Percentiles rank a stretch among this genome's conserved stretches.
Conservation (phyloP, 1,140 invertebrate genomes). For the Orussus abietinus region DNA sequence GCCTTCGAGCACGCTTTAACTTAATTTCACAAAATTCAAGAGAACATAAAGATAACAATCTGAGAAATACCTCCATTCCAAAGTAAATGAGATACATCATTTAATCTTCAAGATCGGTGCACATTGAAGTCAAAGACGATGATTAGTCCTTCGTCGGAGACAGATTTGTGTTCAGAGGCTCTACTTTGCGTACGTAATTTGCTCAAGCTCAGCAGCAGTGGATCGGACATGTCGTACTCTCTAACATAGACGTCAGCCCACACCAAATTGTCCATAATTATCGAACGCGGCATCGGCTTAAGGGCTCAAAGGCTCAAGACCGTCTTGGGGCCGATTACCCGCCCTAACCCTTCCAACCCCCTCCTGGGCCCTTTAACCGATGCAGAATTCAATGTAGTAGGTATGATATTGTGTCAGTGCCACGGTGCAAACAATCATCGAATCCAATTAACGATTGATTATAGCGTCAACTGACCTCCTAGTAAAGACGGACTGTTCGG, state of each 20-base stretch:
- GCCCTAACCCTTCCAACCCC: conserved; percentile 8
- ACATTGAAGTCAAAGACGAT: no score
- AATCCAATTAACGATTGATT: conserved; percentile 50
- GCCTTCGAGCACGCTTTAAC: no score
- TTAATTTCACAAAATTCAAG: no score
- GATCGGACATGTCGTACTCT: conserved; percentile 52
- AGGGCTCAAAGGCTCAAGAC: conserved; percentile 10
- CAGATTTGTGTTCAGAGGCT: no score
- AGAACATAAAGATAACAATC: no score
- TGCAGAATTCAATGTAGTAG: conserved; percentile 24
- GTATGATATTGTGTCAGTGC: conserved; percentile 50
- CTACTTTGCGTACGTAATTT: conserved; percentile 33
- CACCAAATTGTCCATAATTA: conserved; percentile 52
- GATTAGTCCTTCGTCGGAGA: no score
- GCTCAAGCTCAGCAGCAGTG: conserved; percentile 42
- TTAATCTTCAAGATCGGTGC: no score
- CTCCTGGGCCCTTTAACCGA: conserved; percentile 2
- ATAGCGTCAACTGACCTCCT: conserved; percentile 42
- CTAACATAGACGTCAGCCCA: conserved; percentile 56
- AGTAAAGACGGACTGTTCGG: no score
- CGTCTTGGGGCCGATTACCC: background rate
- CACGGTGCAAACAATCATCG: conserved; percentile 55
- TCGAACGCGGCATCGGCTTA: conserved; percentile 27
- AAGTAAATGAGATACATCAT: no score
- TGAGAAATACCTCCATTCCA: no score